Percentiles rank a stretch among this genome's conserved stretches.
These are phyloP conservation scores for Leptinotarsa tumamoca DNA, from an alignment of 2,888 invertebrate genomes.

Conservation along the genomic window DNA sequence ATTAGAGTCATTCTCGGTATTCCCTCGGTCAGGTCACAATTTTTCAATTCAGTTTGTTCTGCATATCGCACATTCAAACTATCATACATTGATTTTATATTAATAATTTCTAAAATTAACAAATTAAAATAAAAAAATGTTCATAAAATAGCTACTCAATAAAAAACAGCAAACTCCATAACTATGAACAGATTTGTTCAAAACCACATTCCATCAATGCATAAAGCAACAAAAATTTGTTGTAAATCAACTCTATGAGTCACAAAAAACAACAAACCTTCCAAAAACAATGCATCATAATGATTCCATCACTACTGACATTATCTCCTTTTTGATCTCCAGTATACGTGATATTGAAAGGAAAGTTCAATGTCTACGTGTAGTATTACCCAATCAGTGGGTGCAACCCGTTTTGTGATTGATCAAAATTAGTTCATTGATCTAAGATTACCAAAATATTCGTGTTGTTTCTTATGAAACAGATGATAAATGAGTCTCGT, in stretches of 20 bases:
- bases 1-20: too few species aligned
- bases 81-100: too few species aligned
- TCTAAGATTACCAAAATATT: conserved; percentile 32
- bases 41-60: too few species aligned
- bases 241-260: neutral
- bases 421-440: conserved; percentile 37
- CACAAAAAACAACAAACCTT: neutral
- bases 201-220: too few species aligned
- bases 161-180: too few species aligned
- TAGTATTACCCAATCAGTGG: conserved; percentile 24
- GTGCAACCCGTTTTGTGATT: conserved; percentile 20
- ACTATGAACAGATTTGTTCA: too few species aligned
- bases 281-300: neutral
- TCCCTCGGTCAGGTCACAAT: too few species aligned
- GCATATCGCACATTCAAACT: too few species aligned
- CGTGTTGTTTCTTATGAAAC: conserved; percentile 10
- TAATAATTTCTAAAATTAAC: too few species aligned
- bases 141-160: too few species aligned
- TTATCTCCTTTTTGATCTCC: neutral
- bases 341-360: conserved; percentile 35
- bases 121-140: too few species aligned
- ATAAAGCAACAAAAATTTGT: neutral
- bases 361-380: conserved; percentile 31
- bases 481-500: neutral
- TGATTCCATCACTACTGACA: neutral